Percentiles rank a stretch among this genome's conserved stretches.
Conservation (phyloP, 2,797 vertebrate species). For the Okamejei kenojei region DNA sequence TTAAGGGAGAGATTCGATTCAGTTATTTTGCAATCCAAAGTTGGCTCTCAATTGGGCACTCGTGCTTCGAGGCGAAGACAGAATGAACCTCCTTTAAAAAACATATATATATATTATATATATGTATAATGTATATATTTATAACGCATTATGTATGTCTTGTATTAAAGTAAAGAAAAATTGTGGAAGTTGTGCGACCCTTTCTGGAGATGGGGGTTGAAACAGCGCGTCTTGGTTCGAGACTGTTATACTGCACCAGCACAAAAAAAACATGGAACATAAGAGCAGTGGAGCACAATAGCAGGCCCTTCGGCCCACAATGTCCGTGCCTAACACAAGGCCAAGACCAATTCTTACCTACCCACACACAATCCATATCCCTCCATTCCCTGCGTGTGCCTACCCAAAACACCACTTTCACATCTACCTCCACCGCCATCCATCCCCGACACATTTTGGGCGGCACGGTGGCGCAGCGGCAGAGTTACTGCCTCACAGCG, state of each 20-base stretch:
- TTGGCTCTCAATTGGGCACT: neutral
- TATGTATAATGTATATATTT: slow-evolving; percentile 21
- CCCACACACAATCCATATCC: too few relatives aligned
- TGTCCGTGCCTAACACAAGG: too few relatives aligned
- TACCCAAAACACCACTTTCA: too few relatives aligned
- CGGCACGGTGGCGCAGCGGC: too few relatives aligned
- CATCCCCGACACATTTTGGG: too few relatives aligned
- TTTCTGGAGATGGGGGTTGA: neutral
- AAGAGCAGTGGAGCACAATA: too few relatives aligned
- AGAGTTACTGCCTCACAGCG: too few relatives aligned
- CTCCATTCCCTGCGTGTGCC: too few relatives aligned
- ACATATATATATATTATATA: slow-evolving; percentile 15
- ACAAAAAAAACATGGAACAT: too few relatives aligned
- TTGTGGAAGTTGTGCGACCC: neutral
- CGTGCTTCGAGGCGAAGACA: neutral
- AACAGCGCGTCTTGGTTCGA: neutral
- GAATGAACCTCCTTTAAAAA: slow-evolving; percentile 13
- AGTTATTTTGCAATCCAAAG: neutral
- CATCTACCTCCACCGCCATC: too few relatives aligned
- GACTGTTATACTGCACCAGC: neutral
- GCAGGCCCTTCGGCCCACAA: too few relatives aligned
- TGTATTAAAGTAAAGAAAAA: slow-evolving; percentile 26
- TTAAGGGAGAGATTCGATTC: neutral
- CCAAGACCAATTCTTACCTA: too few relatives aligned
- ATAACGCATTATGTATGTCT: neutral